Base-by-base conservation (phyloP, 2,113 vertebrate genomes). In the Eptatretus burgeri region DNA sequence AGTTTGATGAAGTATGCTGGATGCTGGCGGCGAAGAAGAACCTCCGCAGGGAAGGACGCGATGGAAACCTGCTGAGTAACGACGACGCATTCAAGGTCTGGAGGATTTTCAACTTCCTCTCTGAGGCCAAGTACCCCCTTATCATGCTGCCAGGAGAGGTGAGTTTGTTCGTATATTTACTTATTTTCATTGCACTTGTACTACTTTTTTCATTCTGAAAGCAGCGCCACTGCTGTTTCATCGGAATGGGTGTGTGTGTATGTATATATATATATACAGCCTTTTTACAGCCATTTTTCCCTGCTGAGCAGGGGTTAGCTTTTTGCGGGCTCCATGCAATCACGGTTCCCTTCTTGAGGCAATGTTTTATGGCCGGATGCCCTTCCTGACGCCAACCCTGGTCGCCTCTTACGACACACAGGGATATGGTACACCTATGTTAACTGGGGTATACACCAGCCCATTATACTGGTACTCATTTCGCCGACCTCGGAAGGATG, bases 101-200 rank as follows among this genome's bases (percentile, higher is more conserved):
- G 89, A 93, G 89, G 67, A 82, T 96, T 70, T 96, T 96, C 76
- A 96, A 93, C 75, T 96, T 94, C 73, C 76, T 96, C 19, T 93
- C 89, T 19, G 87, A 94, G 70, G 89, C 94, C 78, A 86, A 79
- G 70, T 96, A 96, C 63, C 89, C 89, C 10, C 77, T 93, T 2
- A 74, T 88, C 64, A 93, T 96, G 82, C 84, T 93, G 63, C 77
- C 82, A 19, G 87, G 93, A 1, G 89, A 96, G 83, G 89, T 96
- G 69, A 73, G 82, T 67, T 41, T 41, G 7, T 41, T 41, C 27
- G 27, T 41, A 41, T 41, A 41, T 41, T 41, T 41, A 41, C 7
- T 41, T 41, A 50, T 17, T 19, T 17, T 62, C n/a, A 13, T 17
- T 11, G n/a, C 19, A n/a, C 13, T 19, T 13, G 13, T n/a, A 9